Evolutionary conservation across 2,888 invertebrate species (phyloP).

Genomic region (Germaria angustata): DNA sequence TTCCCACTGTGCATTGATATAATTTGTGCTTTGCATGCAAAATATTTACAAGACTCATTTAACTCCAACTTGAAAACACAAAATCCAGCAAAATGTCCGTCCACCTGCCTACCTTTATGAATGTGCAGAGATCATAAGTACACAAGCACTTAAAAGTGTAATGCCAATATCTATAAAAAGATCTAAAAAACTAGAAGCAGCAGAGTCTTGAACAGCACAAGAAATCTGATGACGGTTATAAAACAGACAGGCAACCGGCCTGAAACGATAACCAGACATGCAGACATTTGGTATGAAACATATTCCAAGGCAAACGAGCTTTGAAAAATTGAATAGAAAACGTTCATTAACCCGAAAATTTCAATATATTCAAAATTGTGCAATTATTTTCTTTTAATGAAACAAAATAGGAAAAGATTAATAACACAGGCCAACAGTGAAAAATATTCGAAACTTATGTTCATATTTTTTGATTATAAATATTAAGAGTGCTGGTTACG

Average conservation of each 20-base stretch:
- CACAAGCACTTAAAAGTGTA: neutral
- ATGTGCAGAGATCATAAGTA: neutral
- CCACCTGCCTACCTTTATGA: conserved; percentile 11
- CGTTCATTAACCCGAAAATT: conserved; percentile 69
- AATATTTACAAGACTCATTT: conserved; percentile 57
- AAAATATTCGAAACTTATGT: no score
- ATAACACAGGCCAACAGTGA: neutral
- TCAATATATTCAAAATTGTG: conserved; percentile 22
- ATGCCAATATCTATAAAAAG: conserved; percentile 1
- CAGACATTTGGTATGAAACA: conserved; percentile 62
- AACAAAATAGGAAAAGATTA: conserved; percentile 12
- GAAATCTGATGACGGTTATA: conserved; percentile 40
- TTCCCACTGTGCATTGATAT: conserved; percentile 14
- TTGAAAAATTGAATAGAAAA: conserved; percentile 65
- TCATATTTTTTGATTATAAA: no score
- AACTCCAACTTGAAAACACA: conserved; percentile 44
- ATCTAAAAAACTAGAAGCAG: conserved; percentile 35
- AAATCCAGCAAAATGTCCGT: conserved; percentile 23
- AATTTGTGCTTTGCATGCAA: conserved; percentile 58
- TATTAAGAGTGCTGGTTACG: no score
- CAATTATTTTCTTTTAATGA: conserved; percentile 28
- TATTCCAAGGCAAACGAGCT: conserved; percentile 78
- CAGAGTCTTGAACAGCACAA: conserved; percentile 24
- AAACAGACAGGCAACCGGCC: conserved; percentile 24
- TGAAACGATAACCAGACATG: conserved; percentile 21